Base-by-base conservation (phyloP, 2,113 vertebrate genomes). In the Corvus moneduloides region DNA sequence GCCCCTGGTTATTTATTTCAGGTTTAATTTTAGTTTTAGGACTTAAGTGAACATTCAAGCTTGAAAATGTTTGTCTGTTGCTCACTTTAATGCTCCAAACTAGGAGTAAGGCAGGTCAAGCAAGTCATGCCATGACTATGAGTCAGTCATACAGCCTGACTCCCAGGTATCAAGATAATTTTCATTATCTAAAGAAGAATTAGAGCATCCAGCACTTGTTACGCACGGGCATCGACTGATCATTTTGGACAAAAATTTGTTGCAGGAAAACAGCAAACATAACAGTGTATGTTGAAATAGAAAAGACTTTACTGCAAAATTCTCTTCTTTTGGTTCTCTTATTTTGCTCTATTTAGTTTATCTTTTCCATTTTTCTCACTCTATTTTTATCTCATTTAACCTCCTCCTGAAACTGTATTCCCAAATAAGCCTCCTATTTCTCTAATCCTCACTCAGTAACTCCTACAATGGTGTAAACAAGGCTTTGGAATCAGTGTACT, bases 31-130 rank as follows among this genome's bases (percentile, higher is more conserved):
- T 92, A 55, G 27, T 71, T 89, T 84, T 37, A 69, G 56, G 46
- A 67, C 22, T 67, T 84, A 95, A 94, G 30, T 75, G 93, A 95
- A 39, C 87, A 89, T 84, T 89, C 81, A 87, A 59, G 11, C n/a
- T 75, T 82, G 52, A 91, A 91, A 91, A 84, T 68, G 11, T 59
- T 84, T 15, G 0, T 58, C 44, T 89, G 44, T 46, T 90, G 55
- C 48, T 84, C 76, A 35, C 9, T 89, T 37, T 46, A 77, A 62
- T 48, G 30, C 44, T 91, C 32, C 52, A 77, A 49, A 43, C 20
- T 5, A 74, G 39, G 26, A 87, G 21, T 37, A 55, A 82, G 48
- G 33, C 59, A 78, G 43, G 46, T 63, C 52, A 75, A 84, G 32
- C 15, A 92, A 86, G 41, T 68, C 66, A 61, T 33, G 30, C 35